Percentiles rank a stretch among this genome's conserved stretches.
Evolutionary conservation across 2,888 invertebrate genomes (phyloP).

Genomic region (Tipula vernalis): DNA sequence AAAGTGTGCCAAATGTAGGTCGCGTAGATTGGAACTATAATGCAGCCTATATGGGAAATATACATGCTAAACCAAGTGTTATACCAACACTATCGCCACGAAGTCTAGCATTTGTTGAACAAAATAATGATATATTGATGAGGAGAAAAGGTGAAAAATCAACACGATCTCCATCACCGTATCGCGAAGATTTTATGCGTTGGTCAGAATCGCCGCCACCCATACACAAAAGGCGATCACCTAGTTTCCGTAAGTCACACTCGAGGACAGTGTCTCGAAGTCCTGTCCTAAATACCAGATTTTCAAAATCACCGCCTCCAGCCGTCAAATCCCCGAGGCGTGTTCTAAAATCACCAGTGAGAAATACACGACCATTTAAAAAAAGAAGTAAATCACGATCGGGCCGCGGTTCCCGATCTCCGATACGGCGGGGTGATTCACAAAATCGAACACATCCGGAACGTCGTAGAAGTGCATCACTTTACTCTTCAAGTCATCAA

Average conservation of each 20-base stretch:
- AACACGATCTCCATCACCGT: conserved; percentile 14
- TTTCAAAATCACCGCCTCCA: background rate
- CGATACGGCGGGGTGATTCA: background rate
- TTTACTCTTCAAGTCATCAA: background rate
- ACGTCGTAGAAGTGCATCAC: background rate
- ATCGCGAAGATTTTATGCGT: conserved; percentile 9
- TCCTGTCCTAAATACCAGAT: background rate
- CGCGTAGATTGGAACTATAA: background rate
- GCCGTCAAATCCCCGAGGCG: conserved; percentile 9
- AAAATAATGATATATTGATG: conserved; percentile 19
- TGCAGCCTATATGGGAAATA: conserved; percentile 14
- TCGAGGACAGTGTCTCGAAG: background rate
- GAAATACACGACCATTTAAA: background rate
- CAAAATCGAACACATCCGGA: background rate
- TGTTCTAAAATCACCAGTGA: conserved; percentile 6
- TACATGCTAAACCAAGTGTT: background rate
- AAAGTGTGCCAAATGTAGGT: conserved; percentile 9
- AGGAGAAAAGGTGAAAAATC: conserved; percentile 17
- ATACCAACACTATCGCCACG: conserved; percentile 19
- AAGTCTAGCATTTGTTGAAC: conserved; percentile 19
- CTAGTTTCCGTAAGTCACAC: background rate
- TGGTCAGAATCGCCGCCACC: conserved; percentile 13
- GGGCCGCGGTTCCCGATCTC: background rate
- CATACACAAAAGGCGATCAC: background rate
- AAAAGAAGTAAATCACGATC: conserved; percentile 9